Evolutionary conservation across 2,888 invertebrate species (phyloP).

Genomic region (Imbricaverruca yamaguchii): DNA sequence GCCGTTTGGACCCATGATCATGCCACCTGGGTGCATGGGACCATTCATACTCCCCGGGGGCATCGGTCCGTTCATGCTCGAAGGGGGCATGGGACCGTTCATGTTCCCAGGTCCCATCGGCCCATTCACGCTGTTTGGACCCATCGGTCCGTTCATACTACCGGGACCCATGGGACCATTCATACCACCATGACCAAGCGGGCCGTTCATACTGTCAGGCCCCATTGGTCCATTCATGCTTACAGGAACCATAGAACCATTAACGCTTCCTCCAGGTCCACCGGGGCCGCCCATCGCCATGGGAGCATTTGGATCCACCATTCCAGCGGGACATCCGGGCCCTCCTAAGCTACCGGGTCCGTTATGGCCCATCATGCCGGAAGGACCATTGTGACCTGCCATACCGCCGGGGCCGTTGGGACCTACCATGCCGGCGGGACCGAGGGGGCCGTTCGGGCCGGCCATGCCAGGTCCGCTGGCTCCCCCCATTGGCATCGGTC

Average conservation of each 20-base stretch:
- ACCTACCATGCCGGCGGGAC: neutral
- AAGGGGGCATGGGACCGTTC: neutral
- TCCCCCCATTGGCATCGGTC: neutral
- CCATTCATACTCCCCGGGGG: neutral
- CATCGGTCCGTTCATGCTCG: neutral
- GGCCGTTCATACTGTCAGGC: neutral
- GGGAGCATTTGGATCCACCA: neutral
- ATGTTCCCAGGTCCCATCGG: neutral
- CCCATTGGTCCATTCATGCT: too few relatives aligned
- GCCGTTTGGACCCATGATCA: conserved; percentile 31
- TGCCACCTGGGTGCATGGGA: conserved; percentile 31
- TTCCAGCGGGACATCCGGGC: neutral
- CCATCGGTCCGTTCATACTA: neutral
- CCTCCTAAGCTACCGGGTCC: neutral
- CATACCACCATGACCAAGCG: neutral
- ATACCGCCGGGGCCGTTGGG: neutral
- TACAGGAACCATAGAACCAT: neutral
- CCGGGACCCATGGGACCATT: neutral
- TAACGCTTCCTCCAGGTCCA: neutral
- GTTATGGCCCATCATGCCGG: neutral
- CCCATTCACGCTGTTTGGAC: neutral
- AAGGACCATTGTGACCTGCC: neutral
- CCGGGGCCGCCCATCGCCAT: neutral
- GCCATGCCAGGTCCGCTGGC: neutral
- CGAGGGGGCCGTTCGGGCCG: neutral